phyloP scores from a whole-genome alignment of 1,140 invertebrate species.

The Cydia pomonella region DNA sequence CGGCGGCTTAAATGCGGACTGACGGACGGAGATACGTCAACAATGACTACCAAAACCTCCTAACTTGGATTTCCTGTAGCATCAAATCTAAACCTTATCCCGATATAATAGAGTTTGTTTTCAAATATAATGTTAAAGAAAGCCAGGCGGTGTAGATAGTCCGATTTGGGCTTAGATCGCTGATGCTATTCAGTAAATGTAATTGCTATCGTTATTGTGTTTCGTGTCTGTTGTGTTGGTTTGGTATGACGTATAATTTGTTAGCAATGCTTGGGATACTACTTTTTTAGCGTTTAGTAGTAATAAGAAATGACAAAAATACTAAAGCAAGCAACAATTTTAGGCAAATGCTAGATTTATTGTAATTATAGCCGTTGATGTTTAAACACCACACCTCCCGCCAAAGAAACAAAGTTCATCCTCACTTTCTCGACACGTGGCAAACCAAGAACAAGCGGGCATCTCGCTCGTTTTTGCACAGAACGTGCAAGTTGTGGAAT shows the following conservation, averaged over 20 bases:
- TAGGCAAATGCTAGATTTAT: no score
- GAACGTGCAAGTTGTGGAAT: no score
- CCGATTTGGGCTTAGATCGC: background rate
- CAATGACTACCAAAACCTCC: background rate
- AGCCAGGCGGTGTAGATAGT: background rate
- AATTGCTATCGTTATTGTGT: slow-evolving; percentile 15
- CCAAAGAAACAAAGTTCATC: no score
- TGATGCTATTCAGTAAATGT: slow-evolving; percentile 16
- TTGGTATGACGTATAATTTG: background rate
- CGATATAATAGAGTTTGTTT: background rate
- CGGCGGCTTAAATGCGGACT: slow-evolving; percentile 4
- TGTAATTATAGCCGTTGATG: no score
- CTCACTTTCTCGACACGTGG: no score
- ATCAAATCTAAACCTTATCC: background rate
- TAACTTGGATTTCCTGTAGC: background rate
- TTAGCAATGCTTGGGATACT: no score
- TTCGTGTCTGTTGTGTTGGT: background rate
- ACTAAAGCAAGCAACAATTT: no score
- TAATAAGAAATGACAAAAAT: no score
- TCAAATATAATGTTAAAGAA: background rate
- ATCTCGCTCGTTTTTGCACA: no score
- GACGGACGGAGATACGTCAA: slow-evolving; percentile 13
- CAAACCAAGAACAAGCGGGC: no score
- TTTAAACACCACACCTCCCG: no score
- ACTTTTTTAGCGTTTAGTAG: no score